Percentiles rank a stretch among this genome's conserved stretches.
Conservation (phyloP, 2,797 vertebrate species). For the Pipistrellus kuhlii region DNA sequence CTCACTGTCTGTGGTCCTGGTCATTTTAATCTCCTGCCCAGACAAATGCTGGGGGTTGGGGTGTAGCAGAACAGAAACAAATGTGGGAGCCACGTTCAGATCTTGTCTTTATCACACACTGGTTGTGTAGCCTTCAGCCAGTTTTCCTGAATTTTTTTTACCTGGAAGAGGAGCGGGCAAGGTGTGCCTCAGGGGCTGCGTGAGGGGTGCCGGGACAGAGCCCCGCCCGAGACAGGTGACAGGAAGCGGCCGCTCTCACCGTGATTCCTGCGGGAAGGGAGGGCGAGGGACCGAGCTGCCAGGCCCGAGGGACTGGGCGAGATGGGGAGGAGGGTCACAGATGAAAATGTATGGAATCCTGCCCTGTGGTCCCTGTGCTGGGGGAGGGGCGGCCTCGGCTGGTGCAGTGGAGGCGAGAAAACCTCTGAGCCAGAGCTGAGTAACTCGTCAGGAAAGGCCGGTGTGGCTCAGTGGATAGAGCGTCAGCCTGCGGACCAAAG, state of each 20-base stretch:
- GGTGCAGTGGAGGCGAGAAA: too few relatives aligned
- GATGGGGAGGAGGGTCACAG: too few relatives aligned
- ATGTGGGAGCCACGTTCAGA: background rate
- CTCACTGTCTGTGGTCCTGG: background rate
- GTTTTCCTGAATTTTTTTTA: background rate
- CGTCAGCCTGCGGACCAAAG: too few relatives aligned
- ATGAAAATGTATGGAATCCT: background rate
- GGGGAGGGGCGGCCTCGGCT: too few relatives aligned
- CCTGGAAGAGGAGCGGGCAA: background rate
- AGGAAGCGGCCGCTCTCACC: background rate
- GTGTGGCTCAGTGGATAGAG: too few relatives aligned
- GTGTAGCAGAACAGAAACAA: background rate
- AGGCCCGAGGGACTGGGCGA: background rate
- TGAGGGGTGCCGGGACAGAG: background rate
- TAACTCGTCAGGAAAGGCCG: too few relatives aligned
- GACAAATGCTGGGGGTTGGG: too few relatives aligned
- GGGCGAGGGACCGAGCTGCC: fast-evolving
- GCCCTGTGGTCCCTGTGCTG: too few relatives aligned
- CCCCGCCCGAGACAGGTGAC: fast-evolving
- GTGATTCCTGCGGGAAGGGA: background rate
- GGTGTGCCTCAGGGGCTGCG: background rate
- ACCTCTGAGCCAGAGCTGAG: too few relatives aligned
- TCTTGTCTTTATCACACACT: background rate
- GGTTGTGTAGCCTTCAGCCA: background rate
- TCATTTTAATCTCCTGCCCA: background rate